Percentiles rank a stretch among this genome's conserved stretches.
phyloP scores from a whole-genome alignment of 1,140 invertebrate species.

The Potamilus streckersoni region DNA sequence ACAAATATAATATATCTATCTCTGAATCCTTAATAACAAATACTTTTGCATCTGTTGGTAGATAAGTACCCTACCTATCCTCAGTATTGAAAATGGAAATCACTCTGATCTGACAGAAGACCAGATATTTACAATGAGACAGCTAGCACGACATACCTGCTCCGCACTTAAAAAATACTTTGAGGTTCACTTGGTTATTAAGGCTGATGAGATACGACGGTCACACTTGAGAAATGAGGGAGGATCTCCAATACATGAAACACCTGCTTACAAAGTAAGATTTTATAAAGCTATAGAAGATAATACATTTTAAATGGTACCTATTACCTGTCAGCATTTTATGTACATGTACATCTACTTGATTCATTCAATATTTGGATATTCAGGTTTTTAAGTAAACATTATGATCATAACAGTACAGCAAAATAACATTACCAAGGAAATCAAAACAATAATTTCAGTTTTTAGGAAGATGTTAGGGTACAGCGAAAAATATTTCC shows the following conservation, averaged over 20 bases:
- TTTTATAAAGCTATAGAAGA: too few species aligned
- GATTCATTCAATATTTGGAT: too few species aligned
- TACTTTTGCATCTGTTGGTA: conserved; percentile 20
- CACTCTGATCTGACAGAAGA: conserved; percentile 81
- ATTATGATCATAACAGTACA: too few species aligned
- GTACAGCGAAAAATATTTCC: too few species aligned
- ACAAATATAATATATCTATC: neutral
- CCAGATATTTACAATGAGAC: conserved; percentile 91
- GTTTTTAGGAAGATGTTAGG: too few species aligned
- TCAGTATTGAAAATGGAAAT: conserved; percentile 78
- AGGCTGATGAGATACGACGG: conserved; percentile 83
- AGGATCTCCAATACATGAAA: conserved; percentile 57
- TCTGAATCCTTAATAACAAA: conserved; percentile 4
- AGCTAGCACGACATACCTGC: conserved; percentile 92
- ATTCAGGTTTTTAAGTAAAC: too few species aligned
- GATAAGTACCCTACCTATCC: conserved; percentile 84
- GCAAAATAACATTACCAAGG: too few species aligned
- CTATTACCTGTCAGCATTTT: too few species aligned
- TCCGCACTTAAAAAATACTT: conserved; percentile 91
- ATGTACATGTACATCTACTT: too few species aligned
- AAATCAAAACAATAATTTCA: too few species aligned
- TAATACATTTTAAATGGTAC: too few species aligned
- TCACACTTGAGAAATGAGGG: conserved; percentile 69
- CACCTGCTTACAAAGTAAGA: conserved; percentile 67
- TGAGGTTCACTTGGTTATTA: conserved; percentile 89